These are phyloP conservation scores for Nerophis ophidion DNA, from an alignment of 2,113 vertebrate genomes.

Conservation along the genomic window DNA sequence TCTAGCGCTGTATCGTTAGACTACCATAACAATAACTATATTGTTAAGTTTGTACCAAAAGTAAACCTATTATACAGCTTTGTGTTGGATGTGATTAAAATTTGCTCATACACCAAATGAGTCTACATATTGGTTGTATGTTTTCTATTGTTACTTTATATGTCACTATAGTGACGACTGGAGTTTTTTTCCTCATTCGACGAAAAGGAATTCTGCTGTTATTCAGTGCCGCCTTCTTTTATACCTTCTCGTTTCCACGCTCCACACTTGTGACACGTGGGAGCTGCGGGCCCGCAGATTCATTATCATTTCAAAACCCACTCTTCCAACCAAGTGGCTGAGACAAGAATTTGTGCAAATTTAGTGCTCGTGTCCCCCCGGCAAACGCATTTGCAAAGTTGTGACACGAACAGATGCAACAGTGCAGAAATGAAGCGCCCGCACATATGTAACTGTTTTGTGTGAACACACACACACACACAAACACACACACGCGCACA, in stretches of 20 bases:
- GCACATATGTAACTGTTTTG: conserved; percentile 34
- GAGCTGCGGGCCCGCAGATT: conserved; percentile 53
- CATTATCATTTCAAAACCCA: conserved; percentile 69
- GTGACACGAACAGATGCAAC: conserved; percentile 48
- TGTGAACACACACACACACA: conserved; percentile 7
- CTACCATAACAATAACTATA: too few relatives aligned
- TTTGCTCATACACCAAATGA: background rate
- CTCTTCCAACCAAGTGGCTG: conserved; percentile 49
- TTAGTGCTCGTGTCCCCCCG: conserved; percentile 49
- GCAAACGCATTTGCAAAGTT: conserved; percentile 55
- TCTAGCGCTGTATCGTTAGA: background rate
- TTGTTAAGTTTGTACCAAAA: too few relatives aligned
- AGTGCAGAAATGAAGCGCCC: conserved; percentile 45
- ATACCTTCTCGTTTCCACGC: conserved; percentile 45
- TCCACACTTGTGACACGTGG: conserved; percentile 41
- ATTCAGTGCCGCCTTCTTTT: conserved; percentile 43
- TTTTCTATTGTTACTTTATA: conserved; percentile 15
- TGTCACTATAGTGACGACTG: conserved; percentile 18
- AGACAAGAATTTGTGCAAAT: conserved; percentile 56
- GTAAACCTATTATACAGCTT: too few relatives aligned
- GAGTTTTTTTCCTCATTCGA: conserved; percentile 40
- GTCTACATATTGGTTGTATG: background rate
- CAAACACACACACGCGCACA: background rate
- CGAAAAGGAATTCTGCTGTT: conserved; percentile 22
- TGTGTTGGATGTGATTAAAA: background rate